Conservation (phyloP, 2,797 vertebrate genomes). For the Distichodus sexfasciatus region DNA sequence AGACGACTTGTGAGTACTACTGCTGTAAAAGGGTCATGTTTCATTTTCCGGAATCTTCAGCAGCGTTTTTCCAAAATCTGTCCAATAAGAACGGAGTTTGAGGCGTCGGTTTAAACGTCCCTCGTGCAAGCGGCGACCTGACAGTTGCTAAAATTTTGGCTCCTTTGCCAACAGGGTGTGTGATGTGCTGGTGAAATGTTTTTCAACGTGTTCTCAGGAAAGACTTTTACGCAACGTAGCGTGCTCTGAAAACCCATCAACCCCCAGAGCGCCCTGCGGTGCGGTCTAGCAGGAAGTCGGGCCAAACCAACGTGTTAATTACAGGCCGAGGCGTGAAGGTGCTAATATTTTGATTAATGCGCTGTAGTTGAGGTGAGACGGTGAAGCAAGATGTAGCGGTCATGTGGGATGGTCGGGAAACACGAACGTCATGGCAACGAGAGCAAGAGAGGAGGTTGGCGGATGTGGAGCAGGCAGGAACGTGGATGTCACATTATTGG, state of each 20-base stretch:
- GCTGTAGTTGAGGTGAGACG: not conserved
- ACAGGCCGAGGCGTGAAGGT: not conserved
- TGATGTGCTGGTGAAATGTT: slow-evolving; percentile 8
- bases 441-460: too few species aligned
- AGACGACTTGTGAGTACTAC: too few species aligned
- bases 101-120: slow-evolving; percentile 30
- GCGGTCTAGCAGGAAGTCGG: slow-evolving; percentile 11
- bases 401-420: too few species aligned
- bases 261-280: not conserved
- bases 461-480: too few species aligned
- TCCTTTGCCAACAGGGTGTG: slow-evolving; percentile 30
- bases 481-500: too few species aligned
- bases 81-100: not conserved
- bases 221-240: slow-evolving; percentile 6
- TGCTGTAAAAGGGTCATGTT: slow-evolving; percentile 9
- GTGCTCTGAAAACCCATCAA: not conserved
- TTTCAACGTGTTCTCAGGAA: slow-evolving; percentile 31
- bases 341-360: slow-evolving; percentile 36
- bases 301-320: slow-evolving; percentile 37
- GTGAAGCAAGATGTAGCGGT: not conserved
- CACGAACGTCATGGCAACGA: too few species aligned
- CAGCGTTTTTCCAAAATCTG: slow-evolving; percentile 21
- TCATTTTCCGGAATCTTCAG: slow-evolving; percentile 7
- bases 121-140: not conserved
- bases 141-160: slow-evolving; percentile 17